Evolutionary conservation across 2,113 vertebrate genomes (phyloP), one percentile per base, ranked within the genome.

Genomic region (Eleginops maclovinus): DNA sequence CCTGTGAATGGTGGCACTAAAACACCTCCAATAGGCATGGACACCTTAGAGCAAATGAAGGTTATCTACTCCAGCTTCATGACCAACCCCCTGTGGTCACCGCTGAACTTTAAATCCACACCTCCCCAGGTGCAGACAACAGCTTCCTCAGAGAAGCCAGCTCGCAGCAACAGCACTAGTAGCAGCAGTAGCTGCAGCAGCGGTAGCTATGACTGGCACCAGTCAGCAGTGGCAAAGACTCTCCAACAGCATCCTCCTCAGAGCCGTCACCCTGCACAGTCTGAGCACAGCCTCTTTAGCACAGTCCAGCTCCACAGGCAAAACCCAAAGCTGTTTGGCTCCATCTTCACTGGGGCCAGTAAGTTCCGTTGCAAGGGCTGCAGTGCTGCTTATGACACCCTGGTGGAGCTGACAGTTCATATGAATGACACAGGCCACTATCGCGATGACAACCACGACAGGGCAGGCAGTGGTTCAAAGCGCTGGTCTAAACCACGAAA

Each of bases 401-500:
- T 99, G 87, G 98, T 99, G 82, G 97, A 99, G 85, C 92, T 99
- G 87, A 99, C 98, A 0, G 97, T 99, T 89, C 98, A 99, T 95
- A 99, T 99, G 98, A 99, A 99, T 9, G 97, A 99, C 79, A 99
- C 97, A 0, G 98, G 98, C 73, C 98, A 99, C 91, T 99, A 99
- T 91, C 96, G 98, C 1, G 98, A 99, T 60, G 97, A 99, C 93
- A 99, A 99, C 97, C 96, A 98, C 0, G 97, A 98, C 93, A 95
- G 94, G 0, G 95, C 96, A 67, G 96, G 95, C 85, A 95, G 96
- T 58, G 97, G 97, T 46, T 94, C 96, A 63, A 98, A 96, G 89
- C 96, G 96, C n/a, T 99, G 98, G 98, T 99, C 98, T 64, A 99
- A 99, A 87, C 98, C 98, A 49, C 96, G 98, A 47, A 99, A 99